phyloP scores from a whole-genome alignment of 2,113 vertebrate genomes.

The Zingel zingel region DNA sequence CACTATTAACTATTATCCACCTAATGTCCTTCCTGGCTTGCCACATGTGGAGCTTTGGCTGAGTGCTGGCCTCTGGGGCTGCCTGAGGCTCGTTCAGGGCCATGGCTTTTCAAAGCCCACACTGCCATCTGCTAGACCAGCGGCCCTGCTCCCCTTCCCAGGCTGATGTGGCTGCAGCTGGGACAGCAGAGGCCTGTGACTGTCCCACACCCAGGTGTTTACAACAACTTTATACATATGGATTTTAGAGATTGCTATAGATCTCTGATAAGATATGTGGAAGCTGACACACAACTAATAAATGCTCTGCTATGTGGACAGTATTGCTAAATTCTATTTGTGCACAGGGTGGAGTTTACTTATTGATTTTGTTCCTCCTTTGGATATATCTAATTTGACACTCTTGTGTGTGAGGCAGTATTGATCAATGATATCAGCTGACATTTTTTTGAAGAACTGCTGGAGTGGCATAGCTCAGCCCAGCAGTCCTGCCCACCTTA shows the following conservation, averaged over 20 bases:
- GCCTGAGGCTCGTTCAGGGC: slow-evolving; percentile 83
- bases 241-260: slow-evolving; percentile 60
- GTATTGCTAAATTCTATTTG: slow-evolving; percentile 53
- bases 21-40: slow-evolving; percentile 82
- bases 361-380: slow-evolving; percentile 58
- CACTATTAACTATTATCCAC: slow-evolving; percentile 86
- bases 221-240: slow-evolving; percentile 70
- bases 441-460: slow-evolving; percentile 70
- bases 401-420: slow-evolving; percentile 41
- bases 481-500: slow-evolving; percentile 64
- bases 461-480: slow-evolving; percentile 63
- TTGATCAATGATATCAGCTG: slow-evolving; percentile 69
- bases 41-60: slow-evolving; percentile 79
- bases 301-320: slow-evolving; percentile 51
- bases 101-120: slow-evolving; percentile 79
- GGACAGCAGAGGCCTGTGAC: slow-evolving; percentile 45
- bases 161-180: slow-evolving; percentile 61
- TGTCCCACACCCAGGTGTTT: slow-evolving; percentile 70
- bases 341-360: slow-evolving; percentile 43
- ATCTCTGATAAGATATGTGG: slow-evolving; percentile 58
- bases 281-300: slow-evolving; percentile 51
- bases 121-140: slow-evolving; percentile 80
- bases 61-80: slow-evolving; percentile 74
- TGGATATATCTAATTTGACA: slow-evolving; percentile 66
- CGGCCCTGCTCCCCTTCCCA: slow-evolving; percentile 50